These are phyloP conservation scores for Sesamia nonagrioides DNA, from an alignment of 1,140 invertebrate species.

Conservation along the genomic window DNA sequence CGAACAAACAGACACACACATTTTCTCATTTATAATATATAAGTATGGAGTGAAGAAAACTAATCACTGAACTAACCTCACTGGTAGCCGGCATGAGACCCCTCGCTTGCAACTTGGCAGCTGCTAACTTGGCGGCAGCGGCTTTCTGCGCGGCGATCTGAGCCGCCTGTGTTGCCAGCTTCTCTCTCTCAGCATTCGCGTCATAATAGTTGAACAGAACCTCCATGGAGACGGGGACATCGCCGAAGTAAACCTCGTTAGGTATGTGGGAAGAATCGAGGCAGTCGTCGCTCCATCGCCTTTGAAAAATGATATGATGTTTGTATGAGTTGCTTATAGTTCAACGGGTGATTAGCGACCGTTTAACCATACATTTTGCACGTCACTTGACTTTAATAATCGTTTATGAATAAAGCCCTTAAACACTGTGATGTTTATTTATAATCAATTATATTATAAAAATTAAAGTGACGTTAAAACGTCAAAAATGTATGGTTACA, in stretches of 20 bases:
- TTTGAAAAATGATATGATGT: conserved; percentile 36
- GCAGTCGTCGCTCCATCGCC: conserved; percentile 87
- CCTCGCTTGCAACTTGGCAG: conserved; percentile 70
- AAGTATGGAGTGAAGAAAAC: background rate
- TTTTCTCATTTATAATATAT: too few relatives aligned
- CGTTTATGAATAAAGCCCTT: too few relatives aligned
- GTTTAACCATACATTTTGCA: too few relatives aligned
- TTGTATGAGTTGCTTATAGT: too few relatives aligned
- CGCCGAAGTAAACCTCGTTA: conserved; percentile 87
- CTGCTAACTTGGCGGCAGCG: conserved; percentile 77
- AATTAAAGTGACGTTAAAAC: too few relatives aligned
- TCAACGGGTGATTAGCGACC: too few relatives aligned
- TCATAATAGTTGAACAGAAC: conserved; percentile 86
- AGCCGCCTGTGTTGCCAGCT: conserved; percentile 76
- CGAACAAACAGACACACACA: too few relatives aligned
- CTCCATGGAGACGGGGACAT: conserved; percentile 83
- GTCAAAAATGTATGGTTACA: too few relatives aligned
- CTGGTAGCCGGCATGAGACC: conserved; percentile 57
- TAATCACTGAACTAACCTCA: conserved; percentile 58
- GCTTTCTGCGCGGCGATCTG: conserved; percentile 83
- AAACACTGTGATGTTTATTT: too few relatives aligned
- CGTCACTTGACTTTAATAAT: too few relatives aligned
- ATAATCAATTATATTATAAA: too few relatives aligned
- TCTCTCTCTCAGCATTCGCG: conserved; percentile 83
- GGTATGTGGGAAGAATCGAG: conserved; percentile 86